Conservation (phyloP, 2,888 invertebrate species). For the Drosophila sordidula region DNA sequence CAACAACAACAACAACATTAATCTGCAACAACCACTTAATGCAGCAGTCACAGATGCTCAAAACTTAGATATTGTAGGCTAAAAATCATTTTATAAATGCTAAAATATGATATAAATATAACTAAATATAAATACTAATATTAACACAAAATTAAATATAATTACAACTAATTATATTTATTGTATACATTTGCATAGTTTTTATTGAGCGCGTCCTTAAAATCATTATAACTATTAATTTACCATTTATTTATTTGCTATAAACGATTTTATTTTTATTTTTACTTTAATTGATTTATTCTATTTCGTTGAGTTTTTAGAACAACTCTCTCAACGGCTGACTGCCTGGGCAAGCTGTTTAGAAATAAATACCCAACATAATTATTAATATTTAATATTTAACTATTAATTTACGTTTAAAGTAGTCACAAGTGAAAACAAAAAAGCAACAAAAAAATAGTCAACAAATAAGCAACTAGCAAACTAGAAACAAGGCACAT, state of each 20-base stretch:
- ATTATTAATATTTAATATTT: slow-evolving; percentile 5
- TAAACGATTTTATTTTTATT: slow-evolving; percentile 5
- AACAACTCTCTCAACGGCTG: neutral
- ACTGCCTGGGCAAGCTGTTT: slow-evolving; percentile 10
- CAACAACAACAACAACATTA: slow-evolving; percentile 53
- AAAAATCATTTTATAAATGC: slow-evolving; percentile 61
- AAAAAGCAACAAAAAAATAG: slow-evolving; percentile 29
- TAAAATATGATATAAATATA: slow-evolving; percentile 46
- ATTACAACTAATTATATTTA: slow-evolving; percentile 24
- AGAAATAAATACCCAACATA: slow-evolving; percentile 9
- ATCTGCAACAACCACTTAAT: slow-evolving; percentile 59
- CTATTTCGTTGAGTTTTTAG: slow-evolving; percentile 4
- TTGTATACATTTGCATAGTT: slow-evolving; percentile 39
- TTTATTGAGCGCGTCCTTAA: slow-evolving; percentile 32
- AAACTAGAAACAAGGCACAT: slow-evolving; percentile 55
- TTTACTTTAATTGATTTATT: slow-evolving; percentile 10
- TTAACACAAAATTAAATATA: slow-evolving; percentile 27
- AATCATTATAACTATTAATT: slow-evolving; percentile 31
- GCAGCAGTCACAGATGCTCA: slow-evolving; percentile 85
- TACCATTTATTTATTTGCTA: slow-evolving; percentile 48
- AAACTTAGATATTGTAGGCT: slow-evolving; percentile 85
- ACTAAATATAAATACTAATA: slow-evolving; percentile 32
- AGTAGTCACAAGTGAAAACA: slow-evolving; percentile 44
- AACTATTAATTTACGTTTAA: slow-evolving; percentile 12
- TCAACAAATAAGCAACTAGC: slow-evolving; percentile 46